Conservation (phyloP, 2,797 vertebrate genomes). For the Synanceia verrucosa region DNA sequence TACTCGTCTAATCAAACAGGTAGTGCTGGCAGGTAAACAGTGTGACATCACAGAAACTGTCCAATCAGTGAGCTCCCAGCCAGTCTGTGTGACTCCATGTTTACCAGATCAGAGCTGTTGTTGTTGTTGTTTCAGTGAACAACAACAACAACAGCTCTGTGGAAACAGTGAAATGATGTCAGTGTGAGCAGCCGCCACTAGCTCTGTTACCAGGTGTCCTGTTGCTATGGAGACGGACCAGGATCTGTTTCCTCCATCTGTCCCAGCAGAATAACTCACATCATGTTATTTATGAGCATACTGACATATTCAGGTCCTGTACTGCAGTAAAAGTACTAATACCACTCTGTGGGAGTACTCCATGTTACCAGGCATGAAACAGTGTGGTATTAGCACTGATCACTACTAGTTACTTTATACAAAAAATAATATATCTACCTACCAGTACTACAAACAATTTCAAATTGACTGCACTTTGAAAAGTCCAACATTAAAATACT, state of each 20-base stretch:
- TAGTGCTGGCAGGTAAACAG: too few species aligned
- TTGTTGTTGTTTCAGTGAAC: slow-evolving; percentile 32
- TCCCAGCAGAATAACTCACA: slow-evolving; percentile 46
- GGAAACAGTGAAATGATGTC: slow-evolving; percentile 33
- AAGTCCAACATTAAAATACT: too few species aligned
- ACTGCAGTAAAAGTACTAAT: background rate
- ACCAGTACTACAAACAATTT: too few species aligned
- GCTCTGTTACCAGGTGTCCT: slow-evolving; percentile 62
- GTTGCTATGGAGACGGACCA: slow-evolving; percentile 66
- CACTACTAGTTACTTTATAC: too few species aligned
- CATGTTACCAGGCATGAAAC: too few species aligned
- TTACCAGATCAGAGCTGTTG: background rate
- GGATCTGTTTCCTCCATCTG: slow-evolving; percentile 59
- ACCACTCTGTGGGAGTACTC: background rate
- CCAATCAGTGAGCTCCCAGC: background rate
- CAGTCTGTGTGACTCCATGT: too few species aligned
- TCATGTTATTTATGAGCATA: too few species aligned
- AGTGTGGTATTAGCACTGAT: too few species aligned
- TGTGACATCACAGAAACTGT: background rate
- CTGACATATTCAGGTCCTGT: background rate
- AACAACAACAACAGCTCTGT: slow-evolving; percentile 8
- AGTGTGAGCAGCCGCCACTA: slow-evolving; percentile 31
- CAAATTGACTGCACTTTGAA: too few species aligned
- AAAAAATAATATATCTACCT: too few species aligned
- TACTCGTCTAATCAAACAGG: too few species aligned